Conservation (phyloP, 2,888 invertebrate species). For the Mimas tiliae region DNA sequence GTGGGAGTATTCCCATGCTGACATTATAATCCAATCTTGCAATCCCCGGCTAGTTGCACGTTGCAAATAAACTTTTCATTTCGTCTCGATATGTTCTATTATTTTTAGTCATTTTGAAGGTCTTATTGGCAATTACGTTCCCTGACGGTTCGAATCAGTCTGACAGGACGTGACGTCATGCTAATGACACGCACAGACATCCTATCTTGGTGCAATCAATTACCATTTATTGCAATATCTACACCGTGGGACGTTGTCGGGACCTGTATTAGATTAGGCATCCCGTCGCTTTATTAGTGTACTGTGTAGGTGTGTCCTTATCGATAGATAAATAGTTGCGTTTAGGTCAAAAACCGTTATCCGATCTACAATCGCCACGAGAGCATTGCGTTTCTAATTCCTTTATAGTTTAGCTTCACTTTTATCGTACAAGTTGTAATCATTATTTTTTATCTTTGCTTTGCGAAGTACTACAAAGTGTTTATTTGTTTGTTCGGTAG, state of each 20-base stretch:
- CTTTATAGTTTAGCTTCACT: constrained; percentile 19
- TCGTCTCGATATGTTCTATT: constrained; percentile 20
- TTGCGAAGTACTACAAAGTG: constrained; percentile 16
- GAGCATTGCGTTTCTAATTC: constrained; percentile 13
- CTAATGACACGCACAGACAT: constrained; percentile 40
- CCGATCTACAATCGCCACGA: not conserved
- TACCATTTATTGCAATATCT: constrained; percentile 49
- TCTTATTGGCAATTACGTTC: constrained; percentile 32
- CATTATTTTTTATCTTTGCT: constrained; percentile 17
- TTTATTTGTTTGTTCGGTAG: constrained; percentile 19
- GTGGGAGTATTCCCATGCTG: constrained; percentile 20
- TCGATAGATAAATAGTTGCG: constrained; percentile 34
- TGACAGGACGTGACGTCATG: constrained; percentile 50
- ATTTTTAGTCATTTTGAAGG: constrained; percentile 24
- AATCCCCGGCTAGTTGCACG: constrained; percentile 22
- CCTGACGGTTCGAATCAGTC: constrained; percentile 31
- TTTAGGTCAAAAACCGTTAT: constrained; percentile 14
- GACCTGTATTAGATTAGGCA: constrained; percentile 47
- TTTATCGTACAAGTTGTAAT: constrained; percentile 22
- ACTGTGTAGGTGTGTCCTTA: constrained; percentile 33
- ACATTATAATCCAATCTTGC: constrained; percentile 20
- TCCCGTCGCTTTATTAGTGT: constrained; percentile 42
- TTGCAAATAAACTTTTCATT: constrained; percentile 20
- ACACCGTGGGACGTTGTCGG: constrained; percentile 37
- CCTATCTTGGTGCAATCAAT: constrained; percentile 53